These are phyloP conservation scores for Xenus cinereus DNA, from an alignment of 2,113 vertebrate species.

Conservation along the genomic window DNA sequence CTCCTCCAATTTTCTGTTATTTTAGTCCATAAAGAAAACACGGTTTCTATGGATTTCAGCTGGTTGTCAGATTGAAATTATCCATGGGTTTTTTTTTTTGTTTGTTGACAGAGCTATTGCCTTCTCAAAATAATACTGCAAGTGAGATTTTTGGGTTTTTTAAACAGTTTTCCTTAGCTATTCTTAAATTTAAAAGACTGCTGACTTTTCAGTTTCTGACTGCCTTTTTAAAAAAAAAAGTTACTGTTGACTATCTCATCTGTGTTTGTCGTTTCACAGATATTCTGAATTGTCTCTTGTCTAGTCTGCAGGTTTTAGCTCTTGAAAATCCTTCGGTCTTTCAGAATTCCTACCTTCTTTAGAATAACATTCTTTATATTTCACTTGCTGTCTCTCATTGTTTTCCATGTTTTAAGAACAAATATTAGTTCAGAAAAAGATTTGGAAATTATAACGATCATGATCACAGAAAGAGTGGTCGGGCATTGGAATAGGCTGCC, in stretches of 20 bases:
- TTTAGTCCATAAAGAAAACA: neutral
- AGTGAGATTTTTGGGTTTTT: neutral
- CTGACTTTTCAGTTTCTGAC: neutral
- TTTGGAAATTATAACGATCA: neutral
- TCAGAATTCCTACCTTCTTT: neutral
- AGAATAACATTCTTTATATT: neutral
- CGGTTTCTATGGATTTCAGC: neutral
- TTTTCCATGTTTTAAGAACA: neutral
- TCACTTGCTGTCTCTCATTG: neutral
- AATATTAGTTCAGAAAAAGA: neutral
- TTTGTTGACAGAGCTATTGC: neutral
- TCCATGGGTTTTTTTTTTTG: accelerated
- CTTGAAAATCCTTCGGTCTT: neutral
- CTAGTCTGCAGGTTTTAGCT: neutral
- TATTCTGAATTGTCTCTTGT: neutral
- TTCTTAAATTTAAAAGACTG: neutral
- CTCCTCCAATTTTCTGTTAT: neutral
- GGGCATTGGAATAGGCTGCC: no score
- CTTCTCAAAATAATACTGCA: neutral
- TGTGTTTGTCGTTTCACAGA: neutral
- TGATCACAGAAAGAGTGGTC: no score
- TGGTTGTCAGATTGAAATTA: neutral
- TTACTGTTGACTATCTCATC: neutral
- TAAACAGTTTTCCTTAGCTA: neutral
- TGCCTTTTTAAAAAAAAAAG: neutral